These are phyloP conservation scores for Drosophila orosa DNA, from an alignment of 1,140 invertebrate species.

Conservation along the genomic window DNA sequence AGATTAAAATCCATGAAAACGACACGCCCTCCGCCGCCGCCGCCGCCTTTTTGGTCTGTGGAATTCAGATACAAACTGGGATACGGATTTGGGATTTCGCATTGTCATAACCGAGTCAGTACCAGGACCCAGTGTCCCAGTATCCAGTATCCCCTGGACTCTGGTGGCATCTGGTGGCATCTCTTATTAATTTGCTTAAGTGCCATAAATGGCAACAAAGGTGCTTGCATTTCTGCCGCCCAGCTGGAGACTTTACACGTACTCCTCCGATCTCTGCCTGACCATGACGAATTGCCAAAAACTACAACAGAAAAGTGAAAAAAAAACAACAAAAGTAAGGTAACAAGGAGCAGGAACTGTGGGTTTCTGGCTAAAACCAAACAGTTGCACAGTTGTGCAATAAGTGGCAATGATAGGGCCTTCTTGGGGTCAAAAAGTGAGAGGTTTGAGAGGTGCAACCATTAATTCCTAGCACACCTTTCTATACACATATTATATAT, in stretches of 20 bases:
- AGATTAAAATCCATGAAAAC: conserved; percentile 69
- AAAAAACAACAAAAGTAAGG: conserved; percentile 9
- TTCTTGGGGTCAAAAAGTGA: background rate
- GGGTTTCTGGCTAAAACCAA: conserved; percentile 24
- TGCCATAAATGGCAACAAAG: conserved; percentile 77
- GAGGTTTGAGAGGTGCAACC: background rate
- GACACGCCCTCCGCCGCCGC: conserved; percentile 14
- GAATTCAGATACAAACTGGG: conserved; percentile 12
- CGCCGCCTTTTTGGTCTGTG: background rate
- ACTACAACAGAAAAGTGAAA: conserved; percentile 23
- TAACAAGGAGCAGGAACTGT: conserved; percentile 6
- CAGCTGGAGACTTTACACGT: conserved; percentile 73
- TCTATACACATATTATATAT: too few relatives aligned
- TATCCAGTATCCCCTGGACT: too few relatives aligned
- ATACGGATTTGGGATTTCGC: conserved; percentile 14
- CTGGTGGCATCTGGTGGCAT: conserved; percentile 39
- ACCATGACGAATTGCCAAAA: conserved; percentile 74
- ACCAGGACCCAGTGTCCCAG: background rate
- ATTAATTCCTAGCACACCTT: background rate
- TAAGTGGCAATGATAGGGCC: conserved; percentile 19
- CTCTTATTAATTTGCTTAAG: conserved; percentile 81
- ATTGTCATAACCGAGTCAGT: conserved; percentile 10
- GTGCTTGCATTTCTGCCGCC: conserved; percentile 57
- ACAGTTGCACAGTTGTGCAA: conserved; percentile 15
- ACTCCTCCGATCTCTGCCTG: conserved; percentile 22